These are phyloP conservation scores for Ochlodes sylvanus DNA, from an alignment of 2,888 invertebrate species.

Conservation along the genomic window DNA sequence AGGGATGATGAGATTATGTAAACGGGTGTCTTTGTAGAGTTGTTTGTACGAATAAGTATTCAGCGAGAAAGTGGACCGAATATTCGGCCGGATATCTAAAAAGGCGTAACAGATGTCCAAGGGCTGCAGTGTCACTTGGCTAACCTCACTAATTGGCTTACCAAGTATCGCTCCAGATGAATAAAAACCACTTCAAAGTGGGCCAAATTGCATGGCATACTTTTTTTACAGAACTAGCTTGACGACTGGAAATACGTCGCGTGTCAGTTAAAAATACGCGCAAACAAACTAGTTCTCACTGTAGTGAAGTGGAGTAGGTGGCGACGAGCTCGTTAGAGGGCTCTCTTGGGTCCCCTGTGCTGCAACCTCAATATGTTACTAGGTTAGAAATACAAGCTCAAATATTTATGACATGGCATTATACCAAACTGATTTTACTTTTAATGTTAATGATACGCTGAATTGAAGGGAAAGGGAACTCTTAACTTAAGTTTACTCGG, in stretches of 20 bases:
- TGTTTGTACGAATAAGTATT: no score
- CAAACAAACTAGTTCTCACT: background rate
- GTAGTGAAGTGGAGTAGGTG: background rate
- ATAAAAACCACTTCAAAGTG: background rate
- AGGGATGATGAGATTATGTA: no score
- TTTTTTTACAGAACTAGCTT: background rate
- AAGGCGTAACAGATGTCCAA: background rate
- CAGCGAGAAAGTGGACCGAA: no score
- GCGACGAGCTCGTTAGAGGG: background rate
- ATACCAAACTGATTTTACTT: no score
- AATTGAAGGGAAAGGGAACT: no score
- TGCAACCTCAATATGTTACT: background rate
- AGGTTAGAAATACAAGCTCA: background rate
- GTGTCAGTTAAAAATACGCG: constrained; percentile 2
- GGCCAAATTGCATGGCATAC: background rate
- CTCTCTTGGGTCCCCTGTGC: background rate
- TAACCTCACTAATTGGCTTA: no score
- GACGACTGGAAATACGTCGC: background rate
- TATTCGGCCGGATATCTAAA: no score
- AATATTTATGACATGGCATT: no score
- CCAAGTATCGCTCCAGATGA: no score
- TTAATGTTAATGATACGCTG: no score
- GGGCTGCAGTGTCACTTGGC: background rate
- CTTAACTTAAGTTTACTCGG: no score
- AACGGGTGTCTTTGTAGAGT: no score